Evolutionary conservation across 2,113 vertebrate genomes (phyloP).

Genomic region (Forbesichthys agassizii): DNA sequence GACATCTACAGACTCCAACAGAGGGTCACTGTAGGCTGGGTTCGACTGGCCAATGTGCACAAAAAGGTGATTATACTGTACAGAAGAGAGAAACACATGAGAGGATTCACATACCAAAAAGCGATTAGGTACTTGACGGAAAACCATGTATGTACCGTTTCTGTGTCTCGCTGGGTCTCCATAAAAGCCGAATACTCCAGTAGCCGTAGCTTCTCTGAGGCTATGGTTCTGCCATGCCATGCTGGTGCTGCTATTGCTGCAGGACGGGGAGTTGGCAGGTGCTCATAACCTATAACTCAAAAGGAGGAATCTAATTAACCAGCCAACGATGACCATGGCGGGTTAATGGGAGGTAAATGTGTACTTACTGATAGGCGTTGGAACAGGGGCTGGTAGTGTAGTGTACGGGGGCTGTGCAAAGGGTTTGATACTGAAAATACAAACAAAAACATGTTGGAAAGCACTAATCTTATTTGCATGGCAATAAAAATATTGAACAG

Average conservation of each 20-base stretch:
- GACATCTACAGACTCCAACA: slow-evolving; percentile 92
- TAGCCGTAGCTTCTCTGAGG: slow-evolving; percentile 88
- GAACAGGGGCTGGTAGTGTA: slow-evolving; percentile 85
- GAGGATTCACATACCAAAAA: background rate
- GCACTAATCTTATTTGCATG: background rate
- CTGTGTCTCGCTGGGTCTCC: slow-evolving; percentile 90
- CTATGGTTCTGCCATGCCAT: slow-evolving; percentile 94
- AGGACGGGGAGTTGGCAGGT: slow-evolving; percentile 84
- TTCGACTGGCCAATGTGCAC: slow-evolving; percentile 94
- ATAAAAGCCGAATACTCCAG: slow-evolving; percentile 94
- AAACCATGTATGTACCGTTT: slow-evolving; percentile 78
- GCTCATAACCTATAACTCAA: slow-evolving; percentile 83
- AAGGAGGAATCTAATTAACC: background rate
- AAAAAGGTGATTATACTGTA: slow-evolving; percentile 95
- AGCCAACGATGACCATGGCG: background rate
- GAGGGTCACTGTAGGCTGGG: slow-evolving; percentile 88
- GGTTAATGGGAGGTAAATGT: background rate
- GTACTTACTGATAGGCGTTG: slow-evolving; percentile 86
- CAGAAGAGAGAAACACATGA: slow-evolving; percentile 25
- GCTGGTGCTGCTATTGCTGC: slow-evolving; percentile 86
- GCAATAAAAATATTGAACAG: background rate
- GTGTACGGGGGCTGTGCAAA: slow-evolving; percentile 93
- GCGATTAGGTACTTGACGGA: background rate
- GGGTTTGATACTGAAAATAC: slow-evolving; percentile 88
- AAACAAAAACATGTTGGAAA: background rate